phyloP scores from a whole-genome alignment of 2,113 vertebrate genomes.

The Ammodytes dubius region DNA sequence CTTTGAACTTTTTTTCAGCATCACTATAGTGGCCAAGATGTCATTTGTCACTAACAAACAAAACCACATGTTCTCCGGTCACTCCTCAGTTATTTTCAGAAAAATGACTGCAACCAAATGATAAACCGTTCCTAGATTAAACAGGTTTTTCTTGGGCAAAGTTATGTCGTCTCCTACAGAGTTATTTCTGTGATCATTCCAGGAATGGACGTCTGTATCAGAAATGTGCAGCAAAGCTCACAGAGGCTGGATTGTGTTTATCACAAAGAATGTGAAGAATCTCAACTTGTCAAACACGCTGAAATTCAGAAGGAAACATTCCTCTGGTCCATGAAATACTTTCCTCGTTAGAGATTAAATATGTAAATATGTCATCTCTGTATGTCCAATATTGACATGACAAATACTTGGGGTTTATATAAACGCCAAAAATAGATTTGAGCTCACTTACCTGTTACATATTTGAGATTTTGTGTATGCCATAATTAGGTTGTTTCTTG shows the following conservation, averaged over 20 bases:
- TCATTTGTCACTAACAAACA: neutral
- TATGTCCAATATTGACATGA: slow-evolving; percentile 64
- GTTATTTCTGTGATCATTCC: slow-evolving; percentile 14
- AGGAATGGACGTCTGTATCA: slow-evolving; percentile 20
- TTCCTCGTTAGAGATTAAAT: slow-evolving; percentile 61
- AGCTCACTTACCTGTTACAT: slow-evolving; percentile 44
- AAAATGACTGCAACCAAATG: neutral
- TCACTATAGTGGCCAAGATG: neutral
- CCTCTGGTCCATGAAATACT: slow-evolving; percentile 54
- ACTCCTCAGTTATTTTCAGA: neutral
- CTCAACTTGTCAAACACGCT: slow-evolving; percentile 55
- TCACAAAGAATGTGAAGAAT: slow-evolving; percentile 71
- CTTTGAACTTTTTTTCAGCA: neutral
- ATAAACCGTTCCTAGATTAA: neutral
- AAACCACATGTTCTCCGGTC: neutral
- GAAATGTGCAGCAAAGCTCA: slow-evolving; percentile 2
- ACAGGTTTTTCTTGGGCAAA: neutral
- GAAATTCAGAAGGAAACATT: slow-evolving; percentile 56
- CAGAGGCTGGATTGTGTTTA: slow-evolving; percentile 38
- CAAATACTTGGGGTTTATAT: slow-evolving; percentile 69
- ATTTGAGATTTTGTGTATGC: slow-evolving; percentile 62
- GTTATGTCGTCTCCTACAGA: slow-evolving; percentile 1
- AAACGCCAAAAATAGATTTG: slow-evolving; percentile 64
- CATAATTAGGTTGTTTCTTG: slow-evolving; percentile 68
- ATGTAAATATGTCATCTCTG: slow-evolving; percentile 60